These are phyloP conservation scores for Dolichotis patagonum DNA, from an alignment of 2,113 vertebrate genomes.

Conservation along the genomic window DNA sequence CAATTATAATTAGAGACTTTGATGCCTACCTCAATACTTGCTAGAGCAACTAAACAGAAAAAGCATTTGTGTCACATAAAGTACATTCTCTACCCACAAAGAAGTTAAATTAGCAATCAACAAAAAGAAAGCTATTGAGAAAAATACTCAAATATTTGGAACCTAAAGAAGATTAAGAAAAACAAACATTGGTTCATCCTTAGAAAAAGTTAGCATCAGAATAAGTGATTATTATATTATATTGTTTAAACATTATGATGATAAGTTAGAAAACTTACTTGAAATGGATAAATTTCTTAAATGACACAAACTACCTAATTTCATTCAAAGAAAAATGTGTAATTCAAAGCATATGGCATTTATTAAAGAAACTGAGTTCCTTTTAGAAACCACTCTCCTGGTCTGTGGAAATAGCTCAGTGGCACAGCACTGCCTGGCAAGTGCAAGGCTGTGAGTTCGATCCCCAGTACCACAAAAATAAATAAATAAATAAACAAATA, in stretches of 20 bases:
- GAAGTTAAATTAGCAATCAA: slow-evolving; percentile 1
- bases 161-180: neutral
- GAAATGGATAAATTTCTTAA: neutral
- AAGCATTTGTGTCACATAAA: neutral
- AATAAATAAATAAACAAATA: too few relatives aligned
- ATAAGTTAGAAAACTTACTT: neutral
- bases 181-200: neutral
- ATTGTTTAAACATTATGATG: neutral
- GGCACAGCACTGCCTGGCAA: too few relatives aligned
- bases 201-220: neutral
- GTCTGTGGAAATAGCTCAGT: too few relatives aligned
- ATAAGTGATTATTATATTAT: neutral
- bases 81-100: neutral
- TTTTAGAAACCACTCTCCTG: neutral
- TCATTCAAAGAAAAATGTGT: neutral
- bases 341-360: neutral
- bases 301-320: neutral
- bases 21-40: neutral
- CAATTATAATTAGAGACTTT: neutral
- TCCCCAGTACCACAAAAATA: too few relatives aligned
- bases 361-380: neutral
- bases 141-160: neutral
- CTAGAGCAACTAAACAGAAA: neutral
- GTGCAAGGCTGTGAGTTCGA: too few relatives aligned
- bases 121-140: neutral